phyloP scores from a whole-genome alignment of 2,113 vertebrate genomes.

The Odocoileus virginianus region DNA sequence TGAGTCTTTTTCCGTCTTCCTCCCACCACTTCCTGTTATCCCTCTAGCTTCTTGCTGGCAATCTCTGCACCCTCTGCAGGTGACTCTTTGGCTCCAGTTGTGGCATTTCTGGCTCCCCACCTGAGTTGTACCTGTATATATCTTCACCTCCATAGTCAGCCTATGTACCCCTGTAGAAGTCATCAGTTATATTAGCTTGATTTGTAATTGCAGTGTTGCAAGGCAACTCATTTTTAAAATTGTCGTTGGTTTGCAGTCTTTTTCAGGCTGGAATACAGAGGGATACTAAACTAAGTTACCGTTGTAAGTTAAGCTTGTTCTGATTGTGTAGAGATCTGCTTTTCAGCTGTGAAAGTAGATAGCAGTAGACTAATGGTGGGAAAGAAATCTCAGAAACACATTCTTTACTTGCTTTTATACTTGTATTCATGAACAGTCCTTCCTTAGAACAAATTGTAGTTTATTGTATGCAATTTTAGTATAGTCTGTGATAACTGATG shows the following conservation, averaged over 20 bases:
- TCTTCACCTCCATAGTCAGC: neutral
- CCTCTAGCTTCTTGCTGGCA: neutral
- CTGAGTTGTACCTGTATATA: neutral
- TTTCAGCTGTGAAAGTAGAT: neutral
- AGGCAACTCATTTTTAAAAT: neutral
- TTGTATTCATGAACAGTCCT: neutral
- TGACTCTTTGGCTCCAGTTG: neutral
- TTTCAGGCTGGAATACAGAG: neutral
- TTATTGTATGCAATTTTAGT: neutral
- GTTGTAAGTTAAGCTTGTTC: slow-evolving; percentile 5
- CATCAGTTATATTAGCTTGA: neutral
- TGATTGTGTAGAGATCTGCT: neutral
- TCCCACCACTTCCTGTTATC: neutral
- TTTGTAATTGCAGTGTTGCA: neutral
- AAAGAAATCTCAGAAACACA: neutral
- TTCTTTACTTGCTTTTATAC: slow-evolving; percentile 22
- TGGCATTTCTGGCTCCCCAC: neutral
- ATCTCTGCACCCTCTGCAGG: neutral
- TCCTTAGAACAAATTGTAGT: slow-evolving; percentile 27
- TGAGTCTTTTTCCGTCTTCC: neutral
- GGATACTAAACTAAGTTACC: neutral
- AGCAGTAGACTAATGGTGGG: neutral
- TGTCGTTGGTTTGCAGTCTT: neutral
- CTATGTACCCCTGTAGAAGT: neutral
- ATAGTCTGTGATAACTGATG: neutral